A percentile compares a stretch with the other conserved stretches of the same genome.
Evolutionary conservation across 2,888 invertebrate genomes (phyloP).

Genomic region (Phaedon cochleariae): DNA sequence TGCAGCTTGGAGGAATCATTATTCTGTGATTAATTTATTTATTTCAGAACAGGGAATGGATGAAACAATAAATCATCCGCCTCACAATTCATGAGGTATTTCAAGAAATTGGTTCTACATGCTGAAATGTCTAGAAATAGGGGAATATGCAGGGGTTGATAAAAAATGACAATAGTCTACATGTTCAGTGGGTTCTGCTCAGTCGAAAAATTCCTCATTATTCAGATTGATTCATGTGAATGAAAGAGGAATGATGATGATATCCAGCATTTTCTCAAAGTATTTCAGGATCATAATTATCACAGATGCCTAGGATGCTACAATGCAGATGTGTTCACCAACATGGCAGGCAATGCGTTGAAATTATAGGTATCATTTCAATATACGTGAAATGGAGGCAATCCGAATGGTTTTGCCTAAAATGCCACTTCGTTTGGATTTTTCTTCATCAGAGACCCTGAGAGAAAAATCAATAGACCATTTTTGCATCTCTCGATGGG

Average conservation of each 20-base stretch:
- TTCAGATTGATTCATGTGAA: too few species aligned
- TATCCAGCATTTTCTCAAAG: not conserved
- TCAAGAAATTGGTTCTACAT: conserved; percentile 11
- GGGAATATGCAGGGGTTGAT: conserved; percentile 9
- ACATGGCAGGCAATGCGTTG: not conserved
- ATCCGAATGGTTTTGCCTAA: too few species aligned
- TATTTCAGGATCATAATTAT: not conserved
- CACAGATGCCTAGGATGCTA: not conserved
- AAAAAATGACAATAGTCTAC: not conserved
- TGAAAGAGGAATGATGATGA: not conserved
- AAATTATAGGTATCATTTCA: too few species aligned
- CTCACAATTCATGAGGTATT: conserved; percentile 14
- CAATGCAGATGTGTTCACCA: not conserved
- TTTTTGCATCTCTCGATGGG: too few species aligned
- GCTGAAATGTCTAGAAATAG: not conserved
- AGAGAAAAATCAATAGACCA: too few species aligned
- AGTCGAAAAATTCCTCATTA: too few species aligned
- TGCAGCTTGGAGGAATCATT: not conserved
- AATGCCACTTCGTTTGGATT: too few species aligned
- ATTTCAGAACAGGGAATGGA: conserved; percentile 11
- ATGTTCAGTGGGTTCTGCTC: not conserved
- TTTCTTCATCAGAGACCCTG: too few species aligned
- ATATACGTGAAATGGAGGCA: too few species aligned
- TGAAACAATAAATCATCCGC: conserved; percentile 17
- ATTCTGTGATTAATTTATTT: not conserved